Percentiles rank a stretch among this genome's conserved stretches.
Conservation (phyloP, 2,113 vertebrate species). For the Scortum barcoo region DNA sequence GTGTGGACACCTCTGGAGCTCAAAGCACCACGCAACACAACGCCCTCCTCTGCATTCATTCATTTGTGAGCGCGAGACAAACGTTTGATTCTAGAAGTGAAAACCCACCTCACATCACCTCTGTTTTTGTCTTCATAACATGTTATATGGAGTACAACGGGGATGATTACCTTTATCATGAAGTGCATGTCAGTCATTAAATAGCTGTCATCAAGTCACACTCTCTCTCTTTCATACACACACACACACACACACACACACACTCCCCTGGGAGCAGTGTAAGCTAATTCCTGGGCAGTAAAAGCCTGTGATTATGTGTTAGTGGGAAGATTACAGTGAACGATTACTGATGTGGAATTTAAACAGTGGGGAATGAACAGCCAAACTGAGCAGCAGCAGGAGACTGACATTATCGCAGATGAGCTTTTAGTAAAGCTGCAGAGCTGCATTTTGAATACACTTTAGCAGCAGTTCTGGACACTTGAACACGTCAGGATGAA, state of each 20-base stretch:
- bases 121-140: background rate
- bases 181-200: slow-evolving; percentile 70
- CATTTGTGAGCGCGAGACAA: slow-evolving; percentile 4
- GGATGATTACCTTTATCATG: slow-evolving; percentile 73
- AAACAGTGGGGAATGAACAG: slow-evolving; percentile 51
- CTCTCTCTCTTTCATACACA: too few species aligned
- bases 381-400: slow-evolving; percentile 65
- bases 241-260: slow-evolving; percentile 27
- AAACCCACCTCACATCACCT: background rate
- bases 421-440: slow-evolving; percentile 17
- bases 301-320: slow-evolving; percentile 75
- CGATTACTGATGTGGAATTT: slow-evolving; percentile 74
- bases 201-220: slow-evolving; percentile 38
- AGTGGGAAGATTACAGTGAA: slow-evolving; percentile 76
- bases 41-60: background rate
- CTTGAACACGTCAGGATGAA: background rate
- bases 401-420: slow-evolving; percentile 42
- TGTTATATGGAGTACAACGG: slow-evolving; percentile 25
- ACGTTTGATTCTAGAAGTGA: slow-evolving; percentile 1
- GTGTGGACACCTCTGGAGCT: slow-evolving; percentile 16
- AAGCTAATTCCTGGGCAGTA: slow-evolving; percentile 69
- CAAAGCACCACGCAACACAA: background rate
- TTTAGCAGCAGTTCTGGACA: background rate
- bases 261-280: slow-evolving; percentile 66
- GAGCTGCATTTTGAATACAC: slow-evolving; percentile 10